These are phyloP conservation scores for Chrysomallon squamiferum DNA, from an alignment of 1,140 invertebrate genomes.

Conservation along the genomic window DNA sequence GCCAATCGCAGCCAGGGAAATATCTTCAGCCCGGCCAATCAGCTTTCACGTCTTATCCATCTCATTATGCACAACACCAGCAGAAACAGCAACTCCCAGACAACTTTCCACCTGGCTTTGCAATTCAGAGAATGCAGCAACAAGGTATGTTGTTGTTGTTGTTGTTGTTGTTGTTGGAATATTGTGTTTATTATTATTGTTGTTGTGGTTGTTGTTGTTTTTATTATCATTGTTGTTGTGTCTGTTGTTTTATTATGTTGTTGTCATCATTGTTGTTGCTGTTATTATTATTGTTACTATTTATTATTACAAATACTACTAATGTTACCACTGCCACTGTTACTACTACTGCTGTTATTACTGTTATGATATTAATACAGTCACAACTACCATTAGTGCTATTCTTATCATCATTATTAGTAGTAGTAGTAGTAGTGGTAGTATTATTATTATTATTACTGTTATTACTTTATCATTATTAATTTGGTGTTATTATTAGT, in stretches of 20 bases:
- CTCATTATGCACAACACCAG: constrained; percentile 47
- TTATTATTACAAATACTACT: neutral
- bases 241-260: too few species aligned
- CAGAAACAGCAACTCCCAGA: constrained; percentile 38
- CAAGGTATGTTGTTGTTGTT: constrained; percentile 28
- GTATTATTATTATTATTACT: too few species aligned
- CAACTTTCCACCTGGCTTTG: constrained; percentile 33
- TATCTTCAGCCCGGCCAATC: constrained; percentile 44
- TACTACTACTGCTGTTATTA: too few species aligned
- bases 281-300: neutral
- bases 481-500: too few species aligned
- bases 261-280: neutral
- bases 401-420: too few species aligned
- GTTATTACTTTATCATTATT: too few species aligned
- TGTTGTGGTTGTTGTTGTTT: too few species aligned
- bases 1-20: constrained; percentile 45
- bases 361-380: too few species aligned
- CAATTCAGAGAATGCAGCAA: constrained; percentile 50
- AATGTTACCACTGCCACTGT: neutral
- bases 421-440: too few species aligned
- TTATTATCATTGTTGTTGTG: too few species aligned
- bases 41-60: constrained; percentile 55
- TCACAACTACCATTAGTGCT: too few species aligned
- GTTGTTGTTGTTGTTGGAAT: neutral
- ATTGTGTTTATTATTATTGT: neutral